These are phyloP conservation scores for Rhinella marina DNA, from an alignment of 2,797 vertebrate species.

Conservation along the genomic window DNA sequence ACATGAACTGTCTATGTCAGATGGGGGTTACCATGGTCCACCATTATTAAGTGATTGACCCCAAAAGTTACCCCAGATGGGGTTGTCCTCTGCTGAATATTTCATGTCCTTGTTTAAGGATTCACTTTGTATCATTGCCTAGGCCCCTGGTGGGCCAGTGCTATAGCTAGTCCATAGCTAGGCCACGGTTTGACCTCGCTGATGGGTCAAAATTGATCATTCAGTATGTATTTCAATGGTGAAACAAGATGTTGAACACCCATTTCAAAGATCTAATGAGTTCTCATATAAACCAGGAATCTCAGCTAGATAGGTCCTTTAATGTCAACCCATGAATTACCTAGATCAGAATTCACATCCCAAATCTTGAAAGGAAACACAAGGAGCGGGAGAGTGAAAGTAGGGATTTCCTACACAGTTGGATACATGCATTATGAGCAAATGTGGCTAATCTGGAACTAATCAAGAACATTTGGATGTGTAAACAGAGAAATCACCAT, in stretches of 20 bases:
- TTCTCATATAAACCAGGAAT: background rate
- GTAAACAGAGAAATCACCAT: constrained; percentile 41
- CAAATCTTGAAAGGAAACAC: constrained; percentile 15
- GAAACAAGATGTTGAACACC: background rate
- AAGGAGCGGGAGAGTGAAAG: background rate
- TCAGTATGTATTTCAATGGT: too few relatives aligned
- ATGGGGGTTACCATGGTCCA: too few relatives aligned
- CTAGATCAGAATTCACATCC: background rate
- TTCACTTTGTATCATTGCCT: background rate
- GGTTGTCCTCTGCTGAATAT: background rate
- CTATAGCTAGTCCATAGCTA: background rate
- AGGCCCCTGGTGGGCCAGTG: background rate
- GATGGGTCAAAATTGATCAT: background rate
- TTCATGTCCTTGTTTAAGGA: too few relatives aligned
- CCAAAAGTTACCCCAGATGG: background rate
- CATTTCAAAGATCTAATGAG: background rate
- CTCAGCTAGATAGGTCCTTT: background rate
- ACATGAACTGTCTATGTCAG: too few relatives aligned
- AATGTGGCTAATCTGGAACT: constrained; percentile 38
- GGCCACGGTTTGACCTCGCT: background rate
- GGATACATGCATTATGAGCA: constrained; percentile 27
- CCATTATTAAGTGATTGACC: background rate
- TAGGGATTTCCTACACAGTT: constrained; percentile 40
- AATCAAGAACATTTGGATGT: constrained; percentile 45
- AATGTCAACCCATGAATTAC: constrained; percentile 1